These are phyloP conservation scores for Chrysolina americana DNA, from an alignment of 2,888 invertebrate species.

Conservation along the genomic window DNA sequence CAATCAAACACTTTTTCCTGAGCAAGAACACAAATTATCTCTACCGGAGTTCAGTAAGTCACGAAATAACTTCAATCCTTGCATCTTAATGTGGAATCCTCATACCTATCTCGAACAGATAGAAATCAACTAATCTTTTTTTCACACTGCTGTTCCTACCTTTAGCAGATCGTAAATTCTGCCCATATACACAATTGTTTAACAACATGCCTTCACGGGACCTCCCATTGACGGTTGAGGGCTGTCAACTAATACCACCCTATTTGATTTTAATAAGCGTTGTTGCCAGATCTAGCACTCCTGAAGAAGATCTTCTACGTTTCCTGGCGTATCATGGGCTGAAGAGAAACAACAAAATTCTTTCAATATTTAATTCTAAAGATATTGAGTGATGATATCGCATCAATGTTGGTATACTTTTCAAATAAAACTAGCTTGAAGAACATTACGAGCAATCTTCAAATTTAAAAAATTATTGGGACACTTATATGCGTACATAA, in stretches of 20 bases:
- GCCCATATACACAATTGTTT: conserved; percentile 60
- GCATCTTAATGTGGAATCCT: conserved; percentile 1
- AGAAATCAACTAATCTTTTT: conserved; percentile 45
- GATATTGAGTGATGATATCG: neutral
- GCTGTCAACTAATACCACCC: conserved; percentile 56
- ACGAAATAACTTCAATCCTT: neutral
- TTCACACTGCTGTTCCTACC: conserved; percentile 46
- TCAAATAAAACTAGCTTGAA: too few species aligned
- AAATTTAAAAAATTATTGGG: too few species aligned
- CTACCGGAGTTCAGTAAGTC: neutral
- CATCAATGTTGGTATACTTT: too few species aligned
- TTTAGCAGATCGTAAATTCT: conserved; percentile 54
- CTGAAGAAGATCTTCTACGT: neutral
- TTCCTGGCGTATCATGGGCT: neutral
- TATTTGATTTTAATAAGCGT: conserved; percentile 12
- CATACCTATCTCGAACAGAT: conserved; percentile 30
- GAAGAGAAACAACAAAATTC: too few species aligned
- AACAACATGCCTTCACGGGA: conserved; percentile 63
- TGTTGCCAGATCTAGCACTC: conserved; percentile 28
- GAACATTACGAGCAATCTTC: too few species aligned
- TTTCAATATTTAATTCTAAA: too few species aligned
- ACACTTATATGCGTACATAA: too few species aligned
- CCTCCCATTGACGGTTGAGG: conserved; percentile 62
- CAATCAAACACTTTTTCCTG: too few species aligned
- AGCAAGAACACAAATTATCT: neutral